phyloP scores from a whole-genome alignment of 2,888 invertebrate genomes.

The Phaonia tiefii region DNA sequence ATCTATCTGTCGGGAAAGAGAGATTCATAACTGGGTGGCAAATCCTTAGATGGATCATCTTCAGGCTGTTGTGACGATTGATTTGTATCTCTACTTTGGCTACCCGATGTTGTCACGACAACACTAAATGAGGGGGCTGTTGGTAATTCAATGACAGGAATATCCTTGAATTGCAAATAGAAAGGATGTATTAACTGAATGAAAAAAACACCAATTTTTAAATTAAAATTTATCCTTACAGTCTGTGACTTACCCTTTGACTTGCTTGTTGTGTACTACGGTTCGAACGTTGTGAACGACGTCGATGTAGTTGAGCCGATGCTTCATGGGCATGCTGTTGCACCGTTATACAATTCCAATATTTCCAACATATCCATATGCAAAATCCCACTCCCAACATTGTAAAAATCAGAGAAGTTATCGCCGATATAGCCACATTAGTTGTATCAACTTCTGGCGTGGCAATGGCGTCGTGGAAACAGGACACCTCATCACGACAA shows the following conservation, averaged over 20 bases:
- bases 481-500: conserved; percentile 77
- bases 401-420: conserved; percentile 79
- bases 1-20: conserved; percentile 79
- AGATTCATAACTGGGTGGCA: conserved; percentile 79
- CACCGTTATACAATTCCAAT: conserved; percentile 79
- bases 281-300: conserved; percentile 14
- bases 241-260: conserved; percentile 62
- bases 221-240: too few relatives aligned
- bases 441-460: conserved; percentile 75
- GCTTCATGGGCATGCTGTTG: conserved; percentile 79
- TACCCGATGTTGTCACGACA: conserved; percentile 62
- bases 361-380: conserved; percentile 80
- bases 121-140: conserved; percentile 67
- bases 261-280: conserved; percentile 67
- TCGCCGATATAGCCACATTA: conserved; percentile 78
- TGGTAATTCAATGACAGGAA: conserved; percentile 76
- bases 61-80: conserved; percentile 67
- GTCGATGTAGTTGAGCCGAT: conserved; percentile 72
- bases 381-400: conserved; percentile 79
- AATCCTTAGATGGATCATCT: conserved; percentile 77
- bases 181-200: neutral
- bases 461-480: conserved; percentile 75
- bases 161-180: conserved; percentile 68
- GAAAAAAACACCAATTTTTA: too few relatives aligned
- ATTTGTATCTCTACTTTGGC: conserved; percentile 68